These are phyloP conservation scores for Montifringilla adamsi DNA, from an alignment of 2,113 vertebrate genomes.

Conservation along the genomic window DNA sequence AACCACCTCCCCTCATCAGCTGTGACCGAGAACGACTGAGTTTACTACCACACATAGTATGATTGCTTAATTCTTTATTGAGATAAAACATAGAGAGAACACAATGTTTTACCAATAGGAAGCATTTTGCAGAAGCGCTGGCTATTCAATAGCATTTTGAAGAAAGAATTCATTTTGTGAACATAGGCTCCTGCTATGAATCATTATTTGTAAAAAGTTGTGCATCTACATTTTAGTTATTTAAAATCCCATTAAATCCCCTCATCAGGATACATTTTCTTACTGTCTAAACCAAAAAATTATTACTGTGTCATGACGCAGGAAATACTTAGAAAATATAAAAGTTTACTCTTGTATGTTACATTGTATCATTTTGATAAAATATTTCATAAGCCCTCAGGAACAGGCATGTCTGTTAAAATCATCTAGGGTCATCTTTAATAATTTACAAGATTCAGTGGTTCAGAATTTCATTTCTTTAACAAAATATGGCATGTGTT, in stretches of 20 bases:
- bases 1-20: not conserved
- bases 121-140: not conserved
- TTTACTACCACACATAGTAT: not conserved
- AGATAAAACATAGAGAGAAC: not conserved
- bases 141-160: not conserved
- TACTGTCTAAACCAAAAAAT: not conserved
- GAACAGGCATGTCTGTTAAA: not conserved
- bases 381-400: not conserved
- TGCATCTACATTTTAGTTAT: not conserved
- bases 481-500: slow-evolving; percentile 43
- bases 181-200: not conserved
- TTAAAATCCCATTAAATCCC: not conserved
- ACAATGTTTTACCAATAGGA: not conserved
- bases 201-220: not conserved
- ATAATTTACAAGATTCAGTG: not conserved
- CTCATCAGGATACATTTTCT: not conserved
- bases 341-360: not conserved
- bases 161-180: not conserved
- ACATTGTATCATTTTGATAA: not conserved
- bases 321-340: not conserved
- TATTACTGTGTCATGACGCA: not conserved
- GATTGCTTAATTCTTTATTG: not conserved
- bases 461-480: slow-evolving; percentile 3
- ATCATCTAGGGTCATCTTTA: not conserved
- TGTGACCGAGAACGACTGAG: not conserved